phyloP scores from a whole-genome alignment of 2,888 invertebrate species.

The Hololepta plana region DNA sequence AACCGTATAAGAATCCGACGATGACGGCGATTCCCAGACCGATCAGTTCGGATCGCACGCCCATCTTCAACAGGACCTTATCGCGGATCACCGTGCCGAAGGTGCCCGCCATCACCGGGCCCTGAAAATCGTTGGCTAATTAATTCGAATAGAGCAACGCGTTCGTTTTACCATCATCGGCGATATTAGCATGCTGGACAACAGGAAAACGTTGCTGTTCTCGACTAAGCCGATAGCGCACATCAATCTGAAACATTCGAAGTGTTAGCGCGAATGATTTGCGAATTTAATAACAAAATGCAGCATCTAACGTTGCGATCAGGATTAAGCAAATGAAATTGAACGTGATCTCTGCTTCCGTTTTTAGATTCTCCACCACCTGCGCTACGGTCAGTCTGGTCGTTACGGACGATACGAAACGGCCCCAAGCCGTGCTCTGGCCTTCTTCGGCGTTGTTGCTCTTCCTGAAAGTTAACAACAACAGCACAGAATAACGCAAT shows the following conservation, averaged over 20 bases:
- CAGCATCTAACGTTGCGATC: conserved; percentile 41
- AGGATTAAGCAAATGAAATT: conserved; percentile 54
- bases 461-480: too few relatives aligned
- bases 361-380: conserved; percentile 47
- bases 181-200: conserved; percentile 67
- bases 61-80: conserved; percentile 39
- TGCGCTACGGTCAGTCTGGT: conserved; percentile 51
- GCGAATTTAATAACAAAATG: not conserved
- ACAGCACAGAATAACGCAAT: too few relatives aligned
- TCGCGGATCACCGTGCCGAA: conserved; percentile 56
- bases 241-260: conserved; percentile 32
- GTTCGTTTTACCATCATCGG: conserved; percentile 47
- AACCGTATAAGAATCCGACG: conserved; percentile 50
- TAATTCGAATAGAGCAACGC: not conserved
- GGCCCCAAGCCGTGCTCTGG: too few relatives aligned
- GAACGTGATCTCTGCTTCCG: conserved; percentile 54
- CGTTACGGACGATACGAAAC: conserved; percentile 45
- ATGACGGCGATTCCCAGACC: conserved; percentile 46
- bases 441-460: too few relatives aligned
- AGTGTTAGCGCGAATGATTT: conserved; percentile 2
- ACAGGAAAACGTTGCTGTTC: conserved; percentile 52
- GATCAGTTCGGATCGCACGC: conserved; percentile 45
- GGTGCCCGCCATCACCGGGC: conserved; percentile 59
- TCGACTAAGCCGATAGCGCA: conserved; percentile 58
- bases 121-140: conserved; percentile 32